Evolutionary conservation across 2,113 vertebrate species (phyloP).

Genomic region (Macroglossus sobrinus): DNA sequence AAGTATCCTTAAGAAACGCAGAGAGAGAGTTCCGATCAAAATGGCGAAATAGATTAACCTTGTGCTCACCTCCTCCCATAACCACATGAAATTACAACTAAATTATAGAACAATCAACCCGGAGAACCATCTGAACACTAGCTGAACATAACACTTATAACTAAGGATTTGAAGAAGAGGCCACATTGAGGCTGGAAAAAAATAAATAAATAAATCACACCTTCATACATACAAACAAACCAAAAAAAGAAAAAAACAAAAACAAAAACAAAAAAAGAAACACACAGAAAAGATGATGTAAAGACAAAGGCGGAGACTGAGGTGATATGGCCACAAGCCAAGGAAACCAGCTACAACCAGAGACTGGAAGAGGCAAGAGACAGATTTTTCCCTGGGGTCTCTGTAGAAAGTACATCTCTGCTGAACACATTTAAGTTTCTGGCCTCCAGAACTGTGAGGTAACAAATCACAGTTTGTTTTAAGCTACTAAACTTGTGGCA

Average conservation of each 20-base stretch:
- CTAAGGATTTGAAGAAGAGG: too few species aligned
- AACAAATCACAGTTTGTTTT: background rate
- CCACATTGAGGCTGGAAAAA: too few species aligned
- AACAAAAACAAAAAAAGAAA: background rate
- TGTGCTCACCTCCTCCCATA: too few species aligned
- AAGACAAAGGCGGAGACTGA: background rate
- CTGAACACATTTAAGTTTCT: background rate
- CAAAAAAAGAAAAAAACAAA: too few species aligned
- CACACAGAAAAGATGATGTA: background rate
- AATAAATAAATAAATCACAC: too few species aligned
- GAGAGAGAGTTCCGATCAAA: background rate
- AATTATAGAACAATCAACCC: too few species aligned
- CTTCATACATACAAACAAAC: too few species aligned
- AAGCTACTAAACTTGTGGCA: background rate
- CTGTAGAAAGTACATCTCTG: background rate
- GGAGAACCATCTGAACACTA: too few species aligned
- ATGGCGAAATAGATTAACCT: too few species aligned
- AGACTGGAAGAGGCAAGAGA: background rate
- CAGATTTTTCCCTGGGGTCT: too few species aligned
- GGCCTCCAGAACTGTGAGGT: background rate
- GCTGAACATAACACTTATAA: too few species aligned
- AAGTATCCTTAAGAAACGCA: background rate
- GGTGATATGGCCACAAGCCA: background rate
- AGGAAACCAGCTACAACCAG: background rate
- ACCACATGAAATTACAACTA: too few species aligned